Evolutionary conservation across 2,113 vertebrate species (phyloP), one percentile per base, ranked within the genome.

Genomic region (Martes martes): DNA sequence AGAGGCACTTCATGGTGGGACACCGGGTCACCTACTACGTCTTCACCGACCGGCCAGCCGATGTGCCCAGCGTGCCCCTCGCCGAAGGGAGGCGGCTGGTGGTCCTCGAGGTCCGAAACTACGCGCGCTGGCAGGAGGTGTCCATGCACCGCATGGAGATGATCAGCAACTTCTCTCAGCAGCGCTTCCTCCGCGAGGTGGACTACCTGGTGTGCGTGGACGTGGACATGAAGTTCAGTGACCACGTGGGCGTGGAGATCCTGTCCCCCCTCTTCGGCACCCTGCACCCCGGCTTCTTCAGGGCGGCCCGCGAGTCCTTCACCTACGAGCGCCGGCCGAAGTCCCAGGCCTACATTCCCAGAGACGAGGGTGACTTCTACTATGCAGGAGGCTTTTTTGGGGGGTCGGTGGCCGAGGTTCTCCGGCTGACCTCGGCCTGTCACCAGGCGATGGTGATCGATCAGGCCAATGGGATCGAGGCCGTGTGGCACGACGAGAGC

Each of bases 1-100:
- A 99, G 96, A 73, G 97, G 87, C 76, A 98, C 89, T 99, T 99
- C 98, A 98, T 99, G 16, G 87, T 98, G 71, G 98, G 98, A 39
- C 98, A 98, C 89, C 98, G 24, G 2, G 98, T 99, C 39, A 93
- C 97, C 73, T 95, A 99, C 28, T 99, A 98, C 3, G 57, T 99
- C 21, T 99, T 99, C 97, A 99, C 99, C 0, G 98, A 99, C 89
- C 96, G 42, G 11, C 96, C 97, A 0, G 14, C 94, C 0, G 87
- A 98, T 0, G 89, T 99, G 57, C 98, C 98, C 4, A 28, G 31
- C 7, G 47, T 99, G 7, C 50, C 82, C 0, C 95, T 98, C 82
- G 94, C 33, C 3, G 55, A 84, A 1, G 95, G 95, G 2, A 96
- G 95, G 33, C 65, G n/a, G 16, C 1, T 98, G 39, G 87, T 82